Percentiles rank a stretch among this genome's conserved stretches.
phyloP scores from a whole-genome alignment of 2,797 vertebrate genomes.

The Peromyscus eremicus region DNA sequence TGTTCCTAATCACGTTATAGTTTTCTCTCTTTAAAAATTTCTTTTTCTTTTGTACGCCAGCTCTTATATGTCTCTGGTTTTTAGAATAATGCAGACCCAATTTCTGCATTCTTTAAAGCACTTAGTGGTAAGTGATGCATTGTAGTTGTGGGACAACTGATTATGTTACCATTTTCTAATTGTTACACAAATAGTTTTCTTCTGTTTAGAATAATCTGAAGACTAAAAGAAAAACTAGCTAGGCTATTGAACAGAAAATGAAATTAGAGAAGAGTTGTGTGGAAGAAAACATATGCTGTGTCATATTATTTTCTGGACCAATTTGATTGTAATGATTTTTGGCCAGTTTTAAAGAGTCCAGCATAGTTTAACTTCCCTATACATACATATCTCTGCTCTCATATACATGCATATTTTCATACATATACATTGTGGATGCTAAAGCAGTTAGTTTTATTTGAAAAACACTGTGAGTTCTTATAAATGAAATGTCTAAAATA shows the following conservation, averaged over 20 bases:
- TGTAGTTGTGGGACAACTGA: not conserved
- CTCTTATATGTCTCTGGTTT: not conserved
- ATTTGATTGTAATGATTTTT: slow-evolving; percentile 25
- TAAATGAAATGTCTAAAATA: not conserved
- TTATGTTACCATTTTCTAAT: not conserved
- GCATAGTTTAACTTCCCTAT: not conserved
- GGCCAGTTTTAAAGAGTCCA: not conserved
- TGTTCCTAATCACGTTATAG: not conserved
- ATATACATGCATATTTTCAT: not conserved
- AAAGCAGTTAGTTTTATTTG: not conserved
- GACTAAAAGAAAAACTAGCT: not conserved
- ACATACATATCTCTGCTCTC: not conserved
- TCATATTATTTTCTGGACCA: not conserved
- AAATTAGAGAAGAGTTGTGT: not conserved
- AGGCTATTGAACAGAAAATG: not conserved
- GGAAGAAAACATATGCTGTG: not conserved
- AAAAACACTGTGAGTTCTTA: not conserved
- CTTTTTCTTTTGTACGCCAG: not conserved
- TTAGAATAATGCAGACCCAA: slow-evolving; percentile 2
- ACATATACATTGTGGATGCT: not conserved
- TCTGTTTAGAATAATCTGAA: not conserved
- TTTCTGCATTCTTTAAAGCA: slow-evolving; percentile 10
- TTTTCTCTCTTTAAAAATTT: not conserved
- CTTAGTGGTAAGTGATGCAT: not conserved
- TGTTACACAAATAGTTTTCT: not conserved